phyloP scores from a whole-genome alignment of 2,888 invertebrate species.

The Sinelater perroti region DNA sequence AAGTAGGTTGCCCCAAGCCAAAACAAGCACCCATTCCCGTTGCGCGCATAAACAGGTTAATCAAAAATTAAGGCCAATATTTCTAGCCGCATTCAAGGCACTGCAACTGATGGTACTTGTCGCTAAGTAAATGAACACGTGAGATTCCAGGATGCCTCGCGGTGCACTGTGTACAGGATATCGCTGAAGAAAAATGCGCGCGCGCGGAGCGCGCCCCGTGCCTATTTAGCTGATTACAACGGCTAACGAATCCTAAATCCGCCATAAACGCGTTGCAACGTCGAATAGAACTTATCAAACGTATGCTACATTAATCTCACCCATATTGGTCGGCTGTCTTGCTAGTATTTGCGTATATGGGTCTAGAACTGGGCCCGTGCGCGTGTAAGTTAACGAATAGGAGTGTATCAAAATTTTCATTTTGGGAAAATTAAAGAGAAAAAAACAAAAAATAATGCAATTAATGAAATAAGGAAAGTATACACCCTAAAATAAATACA shows the following conservation, averaged over 20 bases:
- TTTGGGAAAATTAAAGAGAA: no score
- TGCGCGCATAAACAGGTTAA: slow-evolving; percentile 5
- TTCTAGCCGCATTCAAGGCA: slow-evolving; percentile 2
- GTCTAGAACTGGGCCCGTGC: no score
- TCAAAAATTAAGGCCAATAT: slow-evolving; percentile 1
- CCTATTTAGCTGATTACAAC: slow-evolving; percentile 13
- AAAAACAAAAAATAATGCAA: no score
- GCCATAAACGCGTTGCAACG: slow-evolving; percentile 11
- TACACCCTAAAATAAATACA: no score
- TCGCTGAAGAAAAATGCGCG: slow-evolving; percentile 2
- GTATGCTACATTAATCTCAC: slow-evolving; percentile 18
- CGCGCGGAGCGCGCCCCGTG: slow-evolving; percentile 4
- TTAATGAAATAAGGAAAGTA: no score
- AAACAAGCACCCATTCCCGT: no score
- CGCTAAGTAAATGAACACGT: slow-evolving; percentile 1
- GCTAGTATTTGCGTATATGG: no score
- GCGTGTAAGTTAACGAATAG: no score
- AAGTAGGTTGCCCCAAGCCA: no score
- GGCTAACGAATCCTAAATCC: slow-evolving; percentile 21
- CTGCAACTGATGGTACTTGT: not conserved
- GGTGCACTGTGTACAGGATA: slow-evolving; percentile 12
- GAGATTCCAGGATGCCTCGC: slow-evolving; percentile 5
- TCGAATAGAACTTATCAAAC: slow-evolving; percentile 17
- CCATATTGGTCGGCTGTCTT: no score
- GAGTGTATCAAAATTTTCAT: no score